Base-by-base conservation (phyloP, 2,797 vertebrate genomes). In the Buceros bicornis region DNA sequence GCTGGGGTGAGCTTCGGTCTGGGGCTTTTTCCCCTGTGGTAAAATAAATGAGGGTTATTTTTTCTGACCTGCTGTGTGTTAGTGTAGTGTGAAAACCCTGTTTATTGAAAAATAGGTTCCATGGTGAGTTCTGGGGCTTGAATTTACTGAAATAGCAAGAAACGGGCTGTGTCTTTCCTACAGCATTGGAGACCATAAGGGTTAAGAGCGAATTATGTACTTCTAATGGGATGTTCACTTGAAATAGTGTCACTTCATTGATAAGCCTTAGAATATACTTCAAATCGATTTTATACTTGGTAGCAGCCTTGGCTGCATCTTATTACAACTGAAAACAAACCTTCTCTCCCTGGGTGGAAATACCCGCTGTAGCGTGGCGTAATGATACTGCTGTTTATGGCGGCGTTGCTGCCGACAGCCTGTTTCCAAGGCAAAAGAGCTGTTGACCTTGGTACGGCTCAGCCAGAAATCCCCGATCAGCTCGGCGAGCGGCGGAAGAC, bases 211-310 rank as follows among this genome's bases (percentile, higher is more conserved):
- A 95, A 76, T 78, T 8, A 54, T 91, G 87, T 66, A 45, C 37
- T 93, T 81, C 94, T 87, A 91, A 84, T 84, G 83, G 77, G 66
- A 50, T 65, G 56, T 79, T 88, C 90, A 78, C 80, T 58, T 18
- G 69, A 76, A 87, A 28, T 62, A 69, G 91, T 50, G n/a, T 40
- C 57, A 82, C 73, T 69, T 81, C 69, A 78, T n/a, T 53, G 87
- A 67, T 83, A 57, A 90, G n/a, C 56, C 85, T 87, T 45, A 50
- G 77, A 61, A 78, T 78, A 21, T 6, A n/a, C 60, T 89, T 81
- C 18, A 53, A 24, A 31, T 35, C n/a, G 85, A 45, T 81, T 48
- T 54, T 81, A 66, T 64, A 13, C 72, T 90, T 3, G 29, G 45
- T 8, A 18, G 56, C 69, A 64, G 31, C 6, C 69, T 73, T 0